Evolutionary conservation across 1,140 invertebrate genomes (phyloP).

Genomic region (Euwallacea similis): DNA sequence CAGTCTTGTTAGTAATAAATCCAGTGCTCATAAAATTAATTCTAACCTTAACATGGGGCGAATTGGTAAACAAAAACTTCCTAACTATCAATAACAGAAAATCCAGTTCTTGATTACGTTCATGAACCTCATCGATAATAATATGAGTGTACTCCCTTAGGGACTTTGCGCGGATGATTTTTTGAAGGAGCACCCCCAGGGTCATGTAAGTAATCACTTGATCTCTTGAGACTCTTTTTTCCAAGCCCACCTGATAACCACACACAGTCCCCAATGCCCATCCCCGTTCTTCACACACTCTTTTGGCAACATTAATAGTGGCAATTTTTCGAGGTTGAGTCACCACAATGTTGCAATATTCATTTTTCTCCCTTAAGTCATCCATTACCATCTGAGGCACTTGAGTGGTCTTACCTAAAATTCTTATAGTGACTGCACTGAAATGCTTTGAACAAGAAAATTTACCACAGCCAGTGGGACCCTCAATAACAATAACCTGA

Average conservation of each 20-base stretch:
- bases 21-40: background rate
- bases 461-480: conserved; percentile 75
- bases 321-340: conserved; percentile 90
- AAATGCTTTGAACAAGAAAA: conserved; percentile 58
- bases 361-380: conserved; percentile 61
- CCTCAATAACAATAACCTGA: conserved; percentile 76
- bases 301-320: conserved; percentile 82
- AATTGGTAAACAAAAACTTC: conserved; percentile 75
- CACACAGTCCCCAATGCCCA: conserved; percentile 80
- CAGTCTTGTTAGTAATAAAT: background rate
- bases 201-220: conserved; percentile 88
- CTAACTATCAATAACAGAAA: conserved; percentile 87
- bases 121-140: conserved; percentile 94
- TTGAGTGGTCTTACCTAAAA: conserved; percentile 76
- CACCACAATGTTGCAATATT: conserved; percentile 76
- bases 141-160: conserved; percentile 82
- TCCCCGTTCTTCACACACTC: conserved; percentile 79
- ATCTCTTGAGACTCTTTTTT: conserved; percentile 62
- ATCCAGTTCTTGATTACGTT: conserved; percentile 90
- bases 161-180: conserved; percentile 69
- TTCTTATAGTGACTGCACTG: conserved; percentile 78
- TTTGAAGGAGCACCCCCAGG: conserved; percentile 74
- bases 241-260: conserved; percentile 75
- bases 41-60: conserved; percentile 65
- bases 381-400: conserved; percentile 88